phyloP scores from a whole-genome alignment of 2,113 vertebrate species.

The Macquaria australasica region DNA sequence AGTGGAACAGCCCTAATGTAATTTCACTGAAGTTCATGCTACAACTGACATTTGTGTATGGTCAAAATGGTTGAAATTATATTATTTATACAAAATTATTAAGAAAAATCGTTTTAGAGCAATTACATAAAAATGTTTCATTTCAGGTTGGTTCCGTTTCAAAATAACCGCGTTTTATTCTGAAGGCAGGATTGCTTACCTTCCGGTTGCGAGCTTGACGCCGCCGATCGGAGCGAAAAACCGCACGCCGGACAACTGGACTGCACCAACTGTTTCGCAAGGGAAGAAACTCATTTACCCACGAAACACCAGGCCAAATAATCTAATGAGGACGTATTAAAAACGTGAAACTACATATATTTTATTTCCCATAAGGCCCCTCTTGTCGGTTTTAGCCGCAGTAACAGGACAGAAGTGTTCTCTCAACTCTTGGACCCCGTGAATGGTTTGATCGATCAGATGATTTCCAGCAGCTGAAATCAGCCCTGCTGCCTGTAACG shows the following conservation, averaged over 20 bases:
- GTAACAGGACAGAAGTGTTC: neutral
- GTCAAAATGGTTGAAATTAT: neutral
- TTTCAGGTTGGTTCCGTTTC: neutral
- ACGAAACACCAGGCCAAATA: accelerated
- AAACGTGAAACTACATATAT: neutral
- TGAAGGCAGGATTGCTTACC: neutral
- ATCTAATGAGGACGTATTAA: accelerated
- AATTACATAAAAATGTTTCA: neutral
- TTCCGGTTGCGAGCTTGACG: slow-evolving; percentile 47
- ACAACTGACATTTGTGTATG: no score
- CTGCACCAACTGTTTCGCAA: slow-evolving; percentile 52
- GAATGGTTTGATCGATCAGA: slow-evolving; percentile 72
- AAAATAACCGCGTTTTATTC: slow-evolving; percentile 25
- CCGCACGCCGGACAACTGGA: slow-evolving; percentile 72
- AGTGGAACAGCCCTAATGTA: neutral
- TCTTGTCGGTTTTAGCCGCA: accelerated
- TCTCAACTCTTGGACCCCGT: neutral
- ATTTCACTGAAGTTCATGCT: neutral
- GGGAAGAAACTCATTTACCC: neutral
- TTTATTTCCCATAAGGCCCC: accelerated
- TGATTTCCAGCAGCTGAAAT: slow-evolving; percentile 68
- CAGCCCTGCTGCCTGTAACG: neutral
- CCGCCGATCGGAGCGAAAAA: slow-evolving; percentile 19
- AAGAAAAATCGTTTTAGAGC: neutral
- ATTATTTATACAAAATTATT: neutral